Conservation (phyloP, 2,113 vertebrate genomes). For the Meriones unguiculatus region DNA sequence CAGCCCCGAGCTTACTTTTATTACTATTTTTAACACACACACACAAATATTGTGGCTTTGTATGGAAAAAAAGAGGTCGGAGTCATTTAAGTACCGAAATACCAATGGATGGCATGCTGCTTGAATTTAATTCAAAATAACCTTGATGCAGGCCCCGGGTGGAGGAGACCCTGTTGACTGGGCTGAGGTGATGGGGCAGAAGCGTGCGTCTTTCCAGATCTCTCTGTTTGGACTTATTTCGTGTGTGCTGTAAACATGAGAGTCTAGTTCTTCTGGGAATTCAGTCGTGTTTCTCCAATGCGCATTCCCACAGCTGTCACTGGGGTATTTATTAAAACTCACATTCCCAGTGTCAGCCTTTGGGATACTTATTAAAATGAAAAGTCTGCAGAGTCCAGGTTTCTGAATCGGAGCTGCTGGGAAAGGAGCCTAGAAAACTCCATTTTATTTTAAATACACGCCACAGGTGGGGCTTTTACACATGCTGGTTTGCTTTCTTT, state of each 20-base stretch:
- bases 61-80: background rate
- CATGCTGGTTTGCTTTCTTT: background rate
- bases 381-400: background rate
- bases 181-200: background rate
- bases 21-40: background rate
- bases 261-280: background rate
- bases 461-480: background rate
- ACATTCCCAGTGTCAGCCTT: background rate
- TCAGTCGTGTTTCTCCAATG: background rate
- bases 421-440: background rate
- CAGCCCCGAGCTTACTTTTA: background rate
- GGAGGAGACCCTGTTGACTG: background rate
- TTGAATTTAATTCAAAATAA: slow-evolving; percentile 38
- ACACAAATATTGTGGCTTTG: background rate
- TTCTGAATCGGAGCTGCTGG: slow-evolving; percentile 34
- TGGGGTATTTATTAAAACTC: background rate
- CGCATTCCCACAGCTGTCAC: background rate
- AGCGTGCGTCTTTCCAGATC: background rate
- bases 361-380: background rate
- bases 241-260: background rate
- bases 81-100: background rate
- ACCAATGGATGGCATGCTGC: background rate
- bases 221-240: background rate
- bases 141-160: background rate
- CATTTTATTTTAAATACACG: slow-evolving; percentile 9